Conservation (phyloP, 2,113 vertebrate genomes). For the Pithys albifrons region DNA sequence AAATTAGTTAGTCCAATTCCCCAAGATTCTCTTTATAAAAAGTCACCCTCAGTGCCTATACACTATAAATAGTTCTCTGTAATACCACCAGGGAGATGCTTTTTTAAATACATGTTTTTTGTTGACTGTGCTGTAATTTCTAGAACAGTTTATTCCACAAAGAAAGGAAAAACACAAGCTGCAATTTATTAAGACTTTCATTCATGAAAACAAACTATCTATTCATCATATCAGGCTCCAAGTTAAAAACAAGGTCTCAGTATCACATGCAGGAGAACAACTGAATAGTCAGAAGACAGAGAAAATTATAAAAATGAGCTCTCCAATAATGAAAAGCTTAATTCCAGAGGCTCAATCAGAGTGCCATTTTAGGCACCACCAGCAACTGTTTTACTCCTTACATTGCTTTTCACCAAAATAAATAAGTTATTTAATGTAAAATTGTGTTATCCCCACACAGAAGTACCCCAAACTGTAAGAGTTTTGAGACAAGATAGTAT, state of each 20-base stretch:
- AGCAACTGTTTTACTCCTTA: not conserved
- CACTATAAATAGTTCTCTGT: not conserved
- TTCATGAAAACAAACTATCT: not conserved
- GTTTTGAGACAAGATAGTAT: not conserved
- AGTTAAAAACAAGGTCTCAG: not conserved
- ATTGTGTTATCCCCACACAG: not conserved
- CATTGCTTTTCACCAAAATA: not conserved
- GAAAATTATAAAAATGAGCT: not conserved
- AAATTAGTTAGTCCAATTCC: constrained; percentile 13
- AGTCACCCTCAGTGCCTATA: not conserved
- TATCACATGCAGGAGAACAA: not conserved
- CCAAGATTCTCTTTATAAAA: not conserved
- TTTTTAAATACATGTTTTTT: not conserved
- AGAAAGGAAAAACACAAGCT: not conserved
- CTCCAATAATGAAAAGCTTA: not conserved
- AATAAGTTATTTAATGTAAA: not conserved
- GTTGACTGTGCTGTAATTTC: not conserved
- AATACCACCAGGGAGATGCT: not conserved
- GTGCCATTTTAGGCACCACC: not conserved
- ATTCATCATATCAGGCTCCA: not conserved
- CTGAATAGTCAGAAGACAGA: not conserved
- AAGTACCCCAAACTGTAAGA: not conserved
- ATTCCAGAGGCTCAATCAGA: not conserved
- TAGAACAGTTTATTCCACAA: not conserved
- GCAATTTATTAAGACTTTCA: not conserved